Conservation (phyloP, 2,888 invertebrate genomes). For the Thymelicus sylvestris region DNA sequence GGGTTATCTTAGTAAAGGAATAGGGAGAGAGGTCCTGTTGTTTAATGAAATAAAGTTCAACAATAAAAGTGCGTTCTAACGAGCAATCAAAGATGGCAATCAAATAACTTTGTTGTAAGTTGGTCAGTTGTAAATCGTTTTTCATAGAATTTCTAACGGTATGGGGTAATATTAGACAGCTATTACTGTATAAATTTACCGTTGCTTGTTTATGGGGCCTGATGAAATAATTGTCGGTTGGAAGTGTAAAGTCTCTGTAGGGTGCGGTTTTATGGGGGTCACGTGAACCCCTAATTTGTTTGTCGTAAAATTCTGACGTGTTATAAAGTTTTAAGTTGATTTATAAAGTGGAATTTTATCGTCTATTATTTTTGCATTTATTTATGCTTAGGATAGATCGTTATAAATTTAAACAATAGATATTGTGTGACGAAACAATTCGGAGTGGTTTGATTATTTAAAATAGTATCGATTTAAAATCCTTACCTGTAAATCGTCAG, state of each 20-base stretch:
- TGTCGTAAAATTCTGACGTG: background rate
- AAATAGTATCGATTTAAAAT: no score
- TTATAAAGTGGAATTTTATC: no score
- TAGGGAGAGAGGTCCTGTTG: constrained; percentile 32
- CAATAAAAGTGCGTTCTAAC: constrained; percentile 55
- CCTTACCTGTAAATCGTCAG: constrained; percentile 11
- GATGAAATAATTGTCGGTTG: constrained; percentile 47
- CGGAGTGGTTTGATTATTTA: no score
- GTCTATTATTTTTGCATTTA: no score
- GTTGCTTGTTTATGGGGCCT: constrained; percentile 43
- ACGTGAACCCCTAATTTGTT: background rate
- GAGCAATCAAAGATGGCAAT: constrained; percentile 54
- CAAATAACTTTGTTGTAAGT: constrained; percentile 55
- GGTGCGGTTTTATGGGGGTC: constrained; percentile 17
- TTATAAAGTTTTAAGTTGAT: no score
- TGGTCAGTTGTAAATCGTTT: constrained; percentile 45
- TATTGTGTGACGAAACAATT: no score
- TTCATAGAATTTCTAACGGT: constrained; percentile 46
- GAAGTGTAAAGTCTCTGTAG: constrained; percentile 31
- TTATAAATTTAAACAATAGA: no score
- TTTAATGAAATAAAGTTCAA: constrained; percentile 50
- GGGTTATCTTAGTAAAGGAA: background rate
- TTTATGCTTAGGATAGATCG: no score
- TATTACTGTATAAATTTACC: constrained; percentile 46
- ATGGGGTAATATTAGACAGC: constrained; percentile 45